Base-by-base conservation (phyloP, 1,140 invertebrate genomes). In the Pectinophora gossypiella region DNA sequence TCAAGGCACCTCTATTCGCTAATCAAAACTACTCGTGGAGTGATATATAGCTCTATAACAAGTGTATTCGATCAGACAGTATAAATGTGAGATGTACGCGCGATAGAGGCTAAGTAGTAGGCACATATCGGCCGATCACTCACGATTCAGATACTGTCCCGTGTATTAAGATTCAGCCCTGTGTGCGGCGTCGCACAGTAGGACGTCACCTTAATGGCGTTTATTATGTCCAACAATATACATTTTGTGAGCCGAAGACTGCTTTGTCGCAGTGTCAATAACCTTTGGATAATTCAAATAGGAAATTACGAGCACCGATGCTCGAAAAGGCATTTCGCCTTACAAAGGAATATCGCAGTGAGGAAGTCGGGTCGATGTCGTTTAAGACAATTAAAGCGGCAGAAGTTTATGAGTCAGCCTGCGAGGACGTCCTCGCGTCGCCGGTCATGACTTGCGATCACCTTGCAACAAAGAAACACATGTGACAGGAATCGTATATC, bases 301-400 rank as follows among this genome's bases (percentile, higher is more conserved):
- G 35, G 35, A 38, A 38, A 38, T 27, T n/a, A 15, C n/a, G 22
- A 32, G 7, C 16, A 43, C 9, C 16, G 9, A 9, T 19, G 3
- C 9, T 47, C 13, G 45, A 47, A 13, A 32, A 40, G 44, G 35
- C 35, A 22, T 38, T 53, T 16, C 36, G 27, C 42, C 19, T 20
- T 20, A 53, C 45, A 40, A 47, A 36, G 36, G 46, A 54, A 42
- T 48, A 54, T 48, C 21, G 36, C 20, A 46, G 21, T 10, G 13
- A 40, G 36, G 36, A 40, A 40, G 36, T 40, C n/a, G 16, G 36
- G 36, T 40, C 36, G 43, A 53, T 27, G 32, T 53, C 20, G 44
- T 35, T 44, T 42, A 54, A 43, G 46, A 23, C 45, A 54, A 54
- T 54, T 54, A 51, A 44, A 48, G 38, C 46, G 45, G 15, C 16